Evolutionary conservation across 1,140 invertebrate species (phyloP).

Genomic region (Hirudo medicinalis): DNA sequence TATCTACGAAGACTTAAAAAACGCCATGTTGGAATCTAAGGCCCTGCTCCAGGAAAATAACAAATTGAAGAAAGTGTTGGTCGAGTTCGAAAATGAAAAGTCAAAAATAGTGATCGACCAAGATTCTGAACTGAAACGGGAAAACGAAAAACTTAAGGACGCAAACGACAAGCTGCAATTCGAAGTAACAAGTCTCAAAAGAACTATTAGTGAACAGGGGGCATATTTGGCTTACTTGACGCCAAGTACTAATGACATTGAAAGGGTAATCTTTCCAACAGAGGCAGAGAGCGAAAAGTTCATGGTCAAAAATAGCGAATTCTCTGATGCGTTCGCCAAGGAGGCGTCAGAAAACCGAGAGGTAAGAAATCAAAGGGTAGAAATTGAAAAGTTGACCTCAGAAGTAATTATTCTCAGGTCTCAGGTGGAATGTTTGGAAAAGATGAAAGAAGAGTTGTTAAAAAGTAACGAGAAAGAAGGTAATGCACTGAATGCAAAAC

Average conservation of each 20-base stretch:
- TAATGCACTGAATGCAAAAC: neutral
- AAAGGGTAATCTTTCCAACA: neutral
- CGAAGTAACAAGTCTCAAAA: neutral
- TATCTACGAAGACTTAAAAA: conserved; percentile 4
- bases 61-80: neutral
- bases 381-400: conserved; percentile 3
- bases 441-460: neutral
- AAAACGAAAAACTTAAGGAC: neutral
- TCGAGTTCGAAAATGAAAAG: neutral
- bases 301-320: neutral
- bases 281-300: neutral
- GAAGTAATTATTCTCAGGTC: neutral
- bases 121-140: neutral
- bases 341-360: neutral
- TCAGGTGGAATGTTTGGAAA: conserved; percentile 7
- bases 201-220: conserved; percentile 5
- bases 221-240: conserved; percentile 7
- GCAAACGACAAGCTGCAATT: neutral
- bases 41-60: neutral
- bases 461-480: neutral
- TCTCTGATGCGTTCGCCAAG: neutral
- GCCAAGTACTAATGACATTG: neutral
- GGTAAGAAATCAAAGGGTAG: neutral
- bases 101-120: neutral
- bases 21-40: conserved; percentile 2